These are phyloP conservation scores for Catharus minimus DNA, from an alignment of 2,113 vertebrate genomes.

Conservation along the genomic window DNA sequence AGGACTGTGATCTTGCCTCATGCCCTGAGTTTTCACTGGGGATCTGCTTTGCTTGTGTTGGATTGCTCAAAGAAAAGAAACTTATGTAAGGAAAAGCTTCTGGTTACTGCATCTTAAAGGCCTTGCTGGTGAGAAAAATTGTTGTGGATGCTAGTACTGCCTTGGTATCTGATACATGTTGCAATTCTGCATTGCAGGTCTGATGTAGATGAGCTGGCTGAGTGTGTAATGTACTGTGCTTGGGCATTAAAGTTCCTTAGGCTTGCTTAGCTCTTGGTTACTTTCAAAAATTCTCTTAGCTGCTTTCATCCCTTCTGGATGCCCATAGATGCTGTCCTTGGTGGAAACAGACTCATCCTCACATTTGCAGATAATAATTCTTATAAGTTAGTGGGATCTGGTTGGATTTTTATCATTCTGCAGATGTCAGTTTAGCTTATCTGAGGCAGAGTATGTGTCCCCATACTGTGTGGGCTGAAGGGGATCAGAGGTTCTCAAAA, in stretches of 20 bases:
- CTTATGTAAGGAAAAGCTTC: not conserved
- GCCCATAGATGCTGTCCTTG: not conserved
- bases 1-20: not conserved
- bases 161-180: not conserved
- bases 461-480: fast-evolving
- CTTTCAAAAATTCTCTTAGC: not conserved
- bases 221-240: not conserved
- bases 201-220: not conserved
- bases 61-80: not conserved
- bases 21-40: not conserved
- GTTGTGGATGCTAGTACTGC: not conserved
- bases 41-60: not conserved
- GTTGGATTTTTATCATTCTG: not conserved
- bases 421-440: not conserved
- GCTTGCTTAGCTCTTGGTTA: not conserved
- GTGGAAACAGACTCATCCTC: not conserved
- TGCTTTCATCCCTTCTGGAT: not conserved
- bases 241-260: not conserved
- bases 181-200: not conserved
- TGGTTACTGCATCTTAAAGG: not conserved
- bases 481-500: not conserved
- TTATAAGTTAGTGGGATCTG: not conserved
- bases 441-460: not conserved
- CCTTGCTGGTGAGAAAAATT: not conserved
- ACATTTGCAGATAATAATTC: not conserved